Evolutionary conservation across 2,888 invertebrate genomes (phyloP).

Genomic region (Acrobasis repandana): DNA sequence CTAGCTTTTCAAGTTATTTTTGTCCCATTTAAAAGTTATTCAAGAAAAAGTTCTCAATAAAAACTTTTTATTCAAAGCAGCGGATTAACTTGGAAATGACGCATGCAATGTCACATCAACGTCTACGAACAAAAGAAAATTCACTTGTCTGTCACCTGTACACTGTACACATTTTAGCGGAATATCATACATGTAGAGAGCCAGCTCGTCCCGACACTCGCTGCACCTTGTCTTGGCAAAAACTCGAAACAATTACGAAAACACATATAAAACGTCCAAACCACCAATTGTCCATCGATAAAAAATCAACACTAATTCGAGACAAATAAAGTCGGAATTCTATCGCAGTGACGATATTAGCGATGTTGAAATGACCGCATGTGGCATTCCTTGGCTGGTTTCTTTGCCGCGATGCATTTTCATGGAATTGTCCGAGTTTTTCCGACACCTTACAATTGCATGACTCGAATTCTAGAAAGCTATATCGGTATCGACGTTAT

Average conservation of each 20-base stretch:
- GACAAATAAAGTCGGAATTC: constrained; percentile 65
- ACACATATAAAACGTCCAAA: constrained; percentile 62
- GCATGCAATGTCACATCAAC: constrained; percentile 15
- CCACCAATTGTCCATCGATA: constrained; percentile 59
- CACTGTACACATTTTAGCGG: constrained; percentile 18
- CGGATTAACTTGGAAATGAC: constrained; percentile 6
- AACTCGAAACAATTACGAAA: constrained; percentile 78
- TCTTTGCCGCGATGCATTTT: constrained; percentile 76
- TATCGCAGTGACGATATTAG: constrained; percentile 51
- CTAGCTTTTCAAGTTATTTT: no score
- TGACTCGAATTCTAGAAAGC: constrained; percentile 80
- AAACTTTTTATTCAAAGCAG: neutral
- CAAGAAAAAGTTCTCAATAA: neutral
- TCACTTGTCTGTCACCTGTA: constrained; percentile 16
- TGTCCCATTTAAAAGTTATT: neutral
- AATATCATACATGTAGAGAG: constrained; percentile 23
- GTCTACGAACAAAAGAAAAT: constrained; percentile 12
- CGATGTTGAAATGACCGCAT: constrained; percentile 64
- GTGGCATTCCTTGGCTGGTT: constrained; percentile 74
- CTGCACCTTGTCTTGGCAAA: constrained; percentile 78
- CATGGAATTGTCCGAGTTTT: constrained; percentile 79
- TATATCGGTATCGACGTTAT: constrained; percentile 56
- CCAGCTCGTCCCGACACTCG: constrained; percentile 54
- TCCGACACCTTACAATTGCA: constrained; percentile 80
- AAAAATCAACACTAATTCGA: constrained; percentile 65